Conservation (phyloP, 1,140 invertebrate species). For the Drosophila nebulosa region DNA sequence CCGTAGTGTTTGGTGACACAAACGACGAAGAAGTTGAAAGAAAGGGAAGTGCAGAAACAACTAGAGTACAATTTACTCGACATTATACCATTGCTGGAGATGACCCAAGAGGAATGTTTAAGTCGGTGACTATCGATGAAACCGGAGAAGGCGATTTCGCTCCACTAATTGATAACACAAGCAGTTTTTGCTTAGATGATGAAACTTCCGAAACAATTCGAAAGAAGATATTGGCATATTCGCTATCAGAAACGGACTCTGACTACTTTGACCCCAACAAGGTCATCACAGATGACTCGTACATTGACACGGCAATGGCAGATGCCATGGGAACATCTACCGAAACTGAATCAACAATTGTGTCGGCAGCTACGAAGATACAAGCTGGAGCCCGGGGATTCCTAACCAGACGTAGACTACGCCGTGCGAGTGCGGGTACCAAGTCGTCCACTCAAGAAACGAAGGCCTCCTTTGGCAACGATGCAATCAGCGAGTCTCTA, state of each 20-base stretch:
- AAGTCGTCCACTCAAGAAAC: conserved; percentile 58
- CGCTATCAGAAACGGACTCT: conserved; percentile 73
- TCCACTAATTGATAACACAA: conserved; percentile 19
- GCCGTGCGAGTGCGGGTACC: conserved; percentile 64
- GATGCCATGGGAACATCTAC: conserved; percentile 68
- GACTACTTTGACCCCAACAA: conserved; percentile 54
- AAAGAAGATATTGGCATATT: conserved; percentile 77
- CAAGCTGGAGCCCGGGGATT: conserved; percentile 70
- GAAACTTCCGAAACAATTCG: conserved; percentile 73
- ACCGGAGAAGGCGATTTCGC: conserved; percentile 3
- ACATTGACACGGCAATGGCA: conserved; percentile 69
- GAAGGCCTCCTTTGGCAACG: conserved; percentile 74
- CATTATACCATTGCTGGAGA: conserved; percentile 69
- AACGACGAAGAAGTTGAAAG: conserved; percentile 16
- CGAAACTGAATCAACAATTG: conserved; percentile 78
- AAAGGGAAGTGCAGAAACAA: conserved; percentile 7
- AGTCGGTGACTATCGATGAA: conserved; percentile 52
- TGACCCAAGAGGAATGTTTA: conserved; percentile 51
- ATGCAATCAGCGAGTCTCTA: conserved; percentile 73
- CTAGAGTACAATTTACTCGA: conserved; percentile 39
- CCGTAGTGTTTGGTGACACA: conserved; percentile 47
- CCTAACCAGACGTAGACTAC: conserved; percentile 52
- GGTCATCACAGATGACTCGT: conserved; percentile 50
- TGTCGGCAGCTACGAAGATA: conserved; percentile 72
- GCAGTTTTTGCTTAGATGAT: conserved; percentile 66